Evolutionary conservation across 2,113 vertebrate species (phyloP), one percentile per base, ranked within the genome.

Genomic region (Poecilia latipinna): DNA sequence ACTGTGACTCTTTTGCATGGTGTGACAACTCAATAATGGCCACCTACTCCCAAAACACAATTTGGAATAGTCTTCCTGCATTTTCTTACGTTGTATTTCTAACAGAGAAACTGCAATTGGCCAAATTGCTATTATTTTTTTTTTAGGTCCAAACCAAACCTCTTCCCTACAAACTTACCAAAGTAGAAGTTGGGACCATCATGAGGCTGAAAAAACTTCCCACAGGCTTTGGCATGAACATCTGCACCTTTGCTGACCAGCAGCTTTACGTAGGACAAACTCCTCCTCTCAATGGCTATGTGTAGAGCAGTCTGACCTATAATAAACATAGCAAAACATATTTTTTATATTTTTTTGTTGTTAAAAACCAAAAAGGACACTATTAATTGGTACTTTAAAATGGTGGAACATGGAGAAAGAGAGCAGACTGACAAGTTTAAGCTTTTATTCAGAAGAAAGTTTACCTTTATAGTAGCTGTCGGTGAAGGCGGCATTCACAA

Each of bases 241-340:
- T 98, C 86, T 10, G 97, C 97, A 75, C 96, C 96, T 0, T 97
- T 96, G 76, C 96, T 94, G 87, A 99, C 91, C 89, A 99, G 90
- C 17, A 99, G 94, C 51, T 95, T 87, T 78, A 97, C 96, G 72
- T 96, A 94, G 12, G 76, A 84, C 77, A 95, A 78, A 82, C 96
- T 98, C 65, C 98, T 95, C 84, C 98, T 96, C 93, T 99, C 98
- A 0, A 98, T 97, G 79, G 97, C 97, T 0, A 99, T 96, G 74
- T 99, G 97, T 31, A 99, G 95, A 0, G 97, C 97, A 0, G 98
- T 97, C 92, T 99, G 98, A 61, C 97, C 97, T 97, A 72, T 15
- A 32, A 75, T 12, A 29, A 19, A 54, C 1, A 8, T 3, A 4
- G 28, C 24, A 57, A 24, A 57, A 42, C 13, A 31, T 15, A 8